Evolutionary conservation across 2,113 vertebrate species (phyloP).

Genomic region (Manacus vitellinus): DNA sequence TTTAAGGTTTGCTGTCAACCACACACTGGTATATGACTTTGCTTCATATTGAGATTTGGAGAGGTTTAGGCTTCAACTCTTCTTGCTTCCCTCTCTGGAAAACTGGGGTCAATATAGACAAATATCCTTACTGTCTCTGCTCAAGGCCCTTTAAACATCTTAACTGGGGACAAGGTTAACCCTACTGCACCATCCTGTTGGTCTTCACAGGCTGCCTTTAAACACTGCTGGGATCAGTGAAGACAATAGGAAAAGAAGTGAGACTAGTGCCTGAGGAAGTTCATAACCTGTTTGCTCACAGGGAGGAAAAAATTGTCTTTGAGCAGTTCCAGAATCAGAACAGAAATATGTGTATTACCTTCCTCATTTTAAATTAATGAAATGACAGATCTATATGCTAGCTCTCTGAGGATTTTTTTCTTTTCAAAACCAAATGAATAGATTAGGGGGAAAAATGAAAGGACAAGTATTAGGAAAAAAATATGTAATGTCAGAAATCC

Average conservation of each 20-base stretch:
- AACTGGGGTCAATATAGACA: fast-evolving
- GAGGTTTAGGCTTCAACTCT: background rate
- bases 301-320: background rate
- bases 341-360: background rate
- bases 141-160: background rate
- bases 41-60: background rate
- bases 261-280: background rate
- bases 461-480: background rate
- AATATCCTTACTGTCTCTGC: background rate
- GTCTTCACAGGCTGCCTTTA: background rate
- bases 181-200: background rate
- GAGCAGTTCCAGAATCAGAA: background rate
- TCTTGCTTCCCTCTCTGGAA: background rate
- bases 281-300: background rate
- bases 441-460: background rate
- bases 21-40: background rate
- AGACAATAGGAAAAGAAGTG: background rate
- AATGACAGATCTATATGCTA: background rate
- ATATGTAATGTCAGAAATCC: background rate
- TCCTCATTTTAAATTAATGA: background rate
- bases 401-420: background rate
- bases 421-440: background rate
- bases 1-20: background rate
- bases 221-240: background rate
- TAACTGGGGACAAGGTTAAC: background rate